These are phyloP conservation scores for Choreutis nemorana DNA, from an alignment of 2,888 invertebrate species.

Conservation along the genomic window DNA sequence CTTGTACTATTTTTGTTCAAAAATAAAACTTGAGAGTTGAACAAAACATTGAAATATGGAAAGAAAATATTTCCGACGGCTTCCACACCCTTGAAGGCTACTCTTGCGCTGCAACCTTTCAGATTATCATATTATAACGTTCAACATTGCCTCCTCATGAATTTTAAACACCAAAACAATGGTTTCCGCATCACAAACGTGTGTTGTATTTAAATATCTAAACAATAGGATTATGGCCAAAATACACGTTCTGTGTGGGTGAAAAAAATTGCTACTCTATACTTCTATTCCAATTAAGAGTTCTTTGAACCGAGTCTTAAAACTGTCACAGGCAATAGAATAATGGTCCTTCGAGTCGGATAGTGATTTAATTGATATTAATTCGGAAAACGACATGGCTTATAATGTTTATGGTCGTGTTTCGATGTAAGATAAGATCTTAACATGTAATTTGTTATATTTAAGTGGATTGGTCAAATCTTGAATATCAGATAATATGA, in stretches of 20 bases:
- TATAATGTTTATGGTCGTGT: no score
- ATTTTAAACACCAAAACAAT: slow-evolving; percentile 43
- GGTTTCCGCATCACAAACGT: slow-evolving; percentile 31
- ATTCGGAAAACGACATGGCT: no score
- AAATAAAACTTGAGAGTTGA: slow-evolving; percentile 4
- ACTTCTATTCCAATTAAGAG: no score
- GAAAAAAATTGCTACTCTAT: slow-evolving; percentile 18
- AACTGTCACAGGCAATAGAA: slow-evolving; percentile 5
- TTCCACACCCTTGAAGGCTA: no score
- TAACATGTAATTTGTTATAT: no score
- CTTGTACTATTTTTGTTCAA: no score
- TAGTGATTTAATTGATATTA: no score
- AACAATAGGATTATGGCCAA: slow-evolving; percentile 19
- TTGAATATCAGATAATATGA: no score
- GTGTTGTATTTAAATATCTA: slow-evolving; percentile 21
- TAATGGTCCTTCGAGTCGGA: no score
- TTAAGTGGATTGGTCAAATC: no score
- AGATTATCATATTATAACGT: slow-evolving; percentile 26
- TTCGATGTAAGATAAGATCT: no score
- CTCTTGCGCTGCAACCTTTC: no score
- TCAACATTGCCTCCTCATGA: slow-evolving; percentile 32
- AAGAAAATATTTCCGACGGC: slow-evolving; percentile 7
- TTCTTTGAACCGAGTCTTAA: background rate
- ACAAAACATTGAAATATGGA: slow-evolving; percentile 3
- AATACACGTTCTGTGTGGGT: slow-evolving; percentile 15